phyloP scores from a whole-genome alignment of 2,888 invertebrate species.

The Buathra laborator region DNA sequence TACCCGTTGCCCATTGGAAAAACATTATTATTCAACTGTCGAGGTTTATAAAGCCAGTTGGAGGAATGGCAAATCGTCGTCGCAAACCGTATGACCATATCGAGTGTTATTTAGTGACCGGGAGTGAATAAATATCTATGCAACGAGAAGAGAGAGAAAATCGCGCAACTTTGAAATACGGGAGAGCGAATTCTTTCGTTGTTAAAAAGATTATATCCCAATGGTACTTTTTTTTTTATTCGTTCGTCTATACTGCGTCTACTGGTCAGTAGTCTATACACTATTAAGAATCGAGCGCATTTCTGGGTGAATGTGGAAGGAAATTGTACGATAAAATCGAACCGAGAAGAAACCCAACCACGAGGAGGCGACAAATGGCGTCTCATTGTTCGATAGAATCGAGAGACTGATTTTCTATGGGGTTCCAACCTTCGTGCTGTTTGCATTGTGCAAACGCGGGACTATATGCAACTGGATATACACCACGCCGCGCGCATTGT shows the following conservation, averaged over 20 bases:
- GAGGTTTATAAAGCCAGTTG: constrained; percentile 12
- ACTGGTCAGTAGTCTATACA: not conserved
- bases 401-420: constrained; percentile 71
- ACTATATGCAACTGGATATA: constrained; percentile 28
- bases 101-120: constrained; percentile 12
- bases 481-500: constrained; percentile 23
- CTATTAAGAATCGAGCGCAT: not conserved
- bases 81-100: constrained; percentile 6
- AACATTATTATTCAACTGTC: constrained; percentile 43
- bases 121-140: constrained; percentile 24
- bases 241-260: not conserved
- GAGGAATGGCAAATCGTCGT: constrained; percentile 49
- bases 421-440: constrained; percentile 20
- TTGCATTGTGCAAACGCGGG: constrained; percentile 54
- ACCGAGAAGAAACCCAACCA: constrained; percentile 29
- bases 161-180: not conserved
- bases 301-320: constrained; percentile 28
- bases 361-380: constrained; percentile 56
- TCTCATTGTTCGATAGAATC: constrained; percentile 61
- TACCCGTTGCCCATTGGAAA: constrained; percentile 31
- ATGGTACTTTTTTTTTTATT: not conserved
- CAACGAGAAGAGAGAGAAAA: not conserved
- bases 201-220: not conserved
- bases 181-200: constrained; percentile 11
- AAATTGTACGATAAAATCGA: constrained; percentile 57